Evolutionary conservation across 2,888 invertebrate species (phyloP).

Genomic region (Spisula solida): DNA sequence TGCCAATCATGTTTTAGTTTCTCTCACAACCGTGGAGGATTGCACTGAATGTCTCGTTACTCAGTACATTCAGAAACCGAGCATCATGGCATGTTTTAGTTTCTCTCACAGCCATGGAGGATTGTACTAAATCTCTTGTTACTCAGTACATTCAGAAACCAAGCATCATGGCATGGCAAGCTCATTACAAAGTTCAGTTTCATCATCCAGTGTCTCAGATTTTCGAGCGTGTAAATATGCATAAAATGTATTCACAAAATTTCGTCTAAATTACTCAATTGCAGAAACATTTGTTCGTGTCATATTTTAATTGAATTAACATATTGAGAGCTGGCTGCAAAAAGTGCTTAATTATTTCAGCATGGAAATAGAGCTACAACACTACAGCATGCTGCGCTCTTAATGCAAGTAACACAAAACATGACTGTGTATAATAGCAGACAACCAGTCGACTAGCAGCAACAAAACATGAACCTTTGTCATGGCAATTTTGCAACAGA

Average conservation of each 20-base stretch:
- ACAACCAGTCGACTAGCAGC: not conserved
- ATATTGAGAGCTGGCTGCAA: not conserved
- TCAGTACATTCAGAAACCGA: too few relatives aligned
- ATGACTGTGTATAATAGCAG: not conserved
- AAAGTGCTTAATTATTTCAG: too few relatives aligned
- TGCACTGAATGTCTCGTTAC: too few relatives aligned
- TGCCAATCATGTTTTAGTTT: too few relatives aligned
- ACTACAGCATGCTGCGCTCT: too few relatives aligned
- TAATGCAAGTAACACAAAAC: not conserved
- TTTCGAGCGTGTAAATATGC: not conserved
- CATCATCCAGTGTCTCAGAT: not conserved
- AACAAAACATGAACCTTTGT: too few relatives aligned
- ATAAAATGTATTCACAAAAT: slow-evolving; percentile 13
- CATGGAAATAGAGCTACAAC: too few relatives aligned
- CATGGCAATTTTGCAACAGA: too few relatives aligned
- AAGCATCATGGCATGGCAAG: not conserved
- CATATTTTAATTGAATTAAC: not conserved
- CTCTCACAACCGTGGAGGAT: too few relatives aligned
- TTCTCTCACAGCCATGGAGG: too few relatives aligned
- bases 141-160: too few relatives aligned
- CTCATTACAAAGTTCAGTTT: not conserved
- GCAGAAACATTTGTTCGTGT: not conserved
- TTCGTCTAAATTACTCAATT: not conserved
- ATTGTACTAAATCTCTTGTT: too few relatives aligned
- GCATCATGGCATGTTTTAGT: not conserved